These are phyloP conservation scores for Iphiclides podalirius DNA, from an alignment of 2,888 invertebrate species.

Conservation along the genomic window DNA sequence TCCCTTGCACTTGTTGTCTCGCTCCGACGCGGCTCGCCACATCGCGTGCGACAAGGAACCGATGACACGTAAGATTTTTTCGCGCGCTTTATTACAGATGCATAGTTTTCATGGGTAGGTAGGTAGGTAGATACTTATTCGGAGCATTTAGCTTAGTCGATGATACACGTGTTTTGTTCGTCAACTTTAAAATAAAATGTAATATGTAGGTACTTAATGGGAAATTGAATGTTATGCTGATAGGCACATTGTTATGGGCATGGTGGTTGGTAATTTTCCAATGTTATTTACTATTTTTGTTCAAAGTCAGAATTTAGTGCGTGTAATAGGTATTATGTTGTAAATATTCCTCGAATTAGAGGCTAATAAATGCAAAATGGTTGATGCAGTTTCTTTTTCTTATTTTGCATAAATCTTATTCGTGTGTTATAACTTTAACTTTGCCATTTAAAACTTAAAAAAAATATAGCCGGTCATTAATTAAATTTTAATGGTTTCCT, in stretches of 20 bases:
- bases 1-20: conserved; percentile 26
- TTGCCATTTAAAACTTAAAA: neutral
- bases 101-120: neutral
- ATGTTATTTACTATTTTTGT: too few relatives aligned
- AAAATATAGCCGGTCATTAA: neutral
- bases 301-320: too few relatives aligned
- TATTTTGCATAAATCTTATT: neutral
- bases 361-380: neutral
- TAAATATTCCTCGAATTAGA: too few relatives aligned
- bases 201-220: too few relatives aligned
- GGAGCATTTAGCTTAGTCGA: neutral
- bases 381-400: neutral
- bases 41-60: conserved; percentile 25
- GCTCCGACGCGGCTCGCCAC: conserved; percentile 14
- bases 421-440: neutral
- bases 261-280: too few relatives aligned
- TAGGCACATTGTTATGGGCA: too few relatives aligned
- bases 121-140: too few relatives aligned
- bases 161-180: neutral
- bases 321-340: too few relatives aligned
- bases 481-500: neutral
- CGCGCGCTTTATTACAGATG: conserved; percentile 22
- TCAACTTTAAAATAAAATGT: neutral
- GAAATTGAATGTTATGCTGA: too few relatives aligned
- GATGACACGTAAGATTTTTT: conserved; percentile 23